These are phyloP conservation scores for Trichogramma pretiosum DNA, from an alignment of 1,140 invertebrate species.

Conservation along the genomic window DNA sequence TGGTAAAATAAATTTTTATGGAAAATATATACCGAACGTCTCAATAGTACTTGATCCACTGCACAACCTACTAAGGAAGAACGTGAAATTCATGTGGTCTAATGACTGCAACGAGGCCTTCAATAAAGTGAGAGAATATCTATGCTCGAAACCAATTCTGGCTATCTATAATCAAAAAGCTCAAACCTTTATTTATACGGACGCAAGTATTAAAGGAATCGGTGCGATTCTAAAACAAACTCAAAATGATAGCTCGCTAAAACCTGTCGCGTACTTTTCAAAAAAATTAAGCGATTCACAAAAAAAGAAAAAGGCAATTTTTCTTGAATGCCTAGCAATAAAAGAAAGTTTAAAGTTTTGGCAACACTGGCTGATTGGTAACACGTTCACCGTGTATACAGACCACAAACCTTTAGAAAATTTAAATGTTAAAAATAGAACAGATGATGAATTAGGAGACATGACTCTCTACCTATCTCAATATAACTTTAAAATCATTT, in stretches of 20 bases:
- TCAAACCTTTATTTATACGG: conserved; percentile 20
- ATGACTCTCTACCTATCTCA: conserved; percentile 3
- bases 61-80: conserved; percentile 17
- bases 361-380: conserved; percentile 11
- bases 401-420: conserved; percentile 19
- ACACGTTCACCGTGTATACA: conserved; percentile 13
- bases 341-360: conserved; percentile 4
- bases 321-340: not conserved
- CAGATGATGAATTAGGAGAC: conserved; percentile 9
- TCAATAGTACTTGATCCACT: conserved; percentile 10
- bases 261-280: conserved; percentile 9
- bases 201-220: conserved; percentile 19
- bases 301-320: conserved; percentile 5
- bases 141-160: conserved; percentile 14
- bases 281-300: conserved; percentile 11
- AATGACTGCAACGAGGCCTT: conserved; percentile 13
- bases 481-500: conserved; percentile 2
- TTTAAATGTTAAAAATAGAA: conserved; percentile 16
- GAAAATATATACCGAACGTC: conserved; percentile 14
- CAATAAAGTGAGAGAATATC: conserved; percentile 12
- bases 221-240: conserved; percentile 20
- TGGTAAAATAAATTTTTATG: conserved; percentile 8
- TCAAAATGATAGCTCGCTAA: conserved; percentile 9
- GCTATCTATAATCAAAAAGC: conserved; percentile 19
- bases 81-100: conserved; percentile 14